Base-by-base conservation (phyloP, 2,888 invertebrate genomes). In the Erebia epiphron region DNA sequence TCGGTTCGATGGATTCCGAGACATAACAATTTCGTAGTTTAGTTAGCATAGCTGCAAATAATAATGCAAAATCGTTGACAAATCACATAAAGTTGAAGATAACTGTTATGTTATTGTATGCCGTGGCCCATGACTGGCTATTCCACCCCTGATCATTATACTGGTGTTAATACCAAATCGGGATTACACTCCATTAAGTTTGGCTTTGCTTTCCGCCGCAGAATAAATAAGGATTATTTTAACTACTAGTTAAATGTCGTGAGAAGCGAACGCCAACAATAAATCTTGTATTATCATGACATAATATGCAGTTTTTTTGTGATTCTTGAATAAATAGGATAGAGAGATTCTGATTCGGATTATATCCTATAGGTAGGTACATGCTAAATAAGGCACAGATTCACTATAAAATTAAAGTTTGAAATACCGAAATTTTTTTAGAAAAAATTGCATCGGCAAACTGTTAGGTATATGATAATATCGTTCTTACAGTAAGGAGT, bases 141-240 rank as follows among this genome's bases (percentile, higher is more conserved):
- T 76, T 66, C 41, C 77, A 77, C 80, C 87, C 90, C 67, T 83
- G 86, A 86, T 84, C 85, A 83, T 83, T 83, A 85, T 84, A 82
- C 79, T 82, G 81, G 87, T 86, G 91, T 90, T 91, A 92, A 91
- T 91, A 83, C 81, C 83, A 84, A 83, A 83, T 85, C 81, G 79
- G 88, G 89, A 87, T 91, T 88, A 90, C 88, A 84, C 84, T 81
- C 90, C 91, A 92, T 92, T 92, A 88, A 86, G 82, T 86, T 81
- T 79, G 83, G 82, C 83, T 80, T 82, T 80, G 80, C 80, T 80
- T 78, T 79, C 79, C 82, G 86, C 87, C 87, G 82, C 88, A 87
- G 83, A 90, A 92, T 92, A 92, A 92, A 92, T 91, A 91, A 87
- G 87, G 91, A 90, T 92, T 90, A 91, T 83, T 83, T 79, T 84